Base-by-base conservation (phyloP, 2,113 vertebrate genomes). In the Scortum barcoo region DNA sequence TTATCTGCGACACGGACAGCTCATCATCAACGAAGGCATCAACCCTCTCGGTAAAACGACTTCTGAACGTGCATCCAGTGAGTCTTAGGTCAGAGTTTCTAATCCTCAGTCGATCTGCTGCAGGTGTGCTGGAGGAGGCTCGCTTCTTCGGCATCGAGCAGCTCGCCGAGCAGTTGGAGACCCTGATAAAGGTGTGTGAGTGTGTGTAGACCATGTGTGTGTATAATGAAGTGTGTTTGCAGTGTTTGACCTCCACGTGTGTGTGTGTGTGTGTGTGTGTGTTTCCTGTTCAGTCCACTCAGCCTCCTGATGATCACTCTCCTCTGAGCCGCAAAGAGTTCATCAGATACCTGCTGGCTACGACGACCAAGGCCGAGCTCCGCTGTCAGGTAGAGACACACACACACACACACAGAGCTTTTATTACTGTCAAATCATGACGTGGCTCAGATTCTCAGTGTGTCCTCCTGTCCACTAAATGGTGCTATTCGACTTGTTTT, bases 11-110 rank as follows among this genome's bases (percentile, higher is more conserved):
- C 98, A 99, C 0, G 98, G 98, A 53, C 98, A 98, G 92, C 96
- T 99, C 61, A 99, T 99, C 81, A 96, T 99, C 78, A 99, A 99
- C 5, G 97, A 99, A 61, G 97, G 97, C 85, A 97, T 99, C 93
- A 99, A 99, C 93, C 95, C 98, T 74, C 87, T 98, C 57, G 98
- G 98, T 99, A 93, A 0, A 83, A 26, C 54, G 10, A 0, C 9
- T 4, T 7, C 13, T 11, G 26, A 7, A 38, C 1, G 4, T 28
- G 6, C 0, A 10, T 11, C 6, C 7, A 48, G 10, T 54, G 22
- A 13, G 17, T 5, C 40, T 0, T 9, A 4, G 4, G 12, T 38
- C 1, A 17, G 16, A 13, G 1, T 13, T 19, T 4, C 48, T 69
- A 1, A 81, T 2, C 0, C 30, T 28, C 13, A 9, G 19, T 26